These are phyloP conservation scores for Micromesistius poutassou DNA, from an alignment of 2,797 vertebrate species.

Conservation along the genomic window DNA sequence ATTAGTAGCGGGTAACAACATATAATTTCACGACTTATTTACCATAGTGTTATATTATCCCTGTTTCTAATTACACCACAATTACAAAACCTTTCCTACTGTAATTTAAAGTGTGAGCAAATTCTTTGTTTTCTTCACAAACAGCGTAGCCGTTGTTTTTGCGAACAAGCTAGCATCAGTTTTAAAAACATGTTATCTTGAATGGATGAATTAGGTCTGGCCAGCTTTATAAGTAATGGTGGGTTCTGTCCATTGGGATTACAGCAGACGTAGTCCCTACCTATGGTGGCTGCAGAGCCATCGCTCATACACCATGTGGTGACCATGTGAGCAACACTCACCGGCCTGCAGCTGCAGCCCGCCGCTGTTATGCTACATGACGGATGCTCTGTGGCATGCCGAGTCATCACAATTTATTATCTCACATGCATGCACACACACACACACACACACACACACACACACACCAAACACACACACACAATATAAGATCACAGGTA, in stretches of 20 bases:
- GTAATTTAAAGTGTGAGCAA: conserved; percentile 49
- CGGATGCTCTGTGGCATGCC: conserved; percentile 41
- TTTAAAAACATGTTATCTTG: conserved; percentile 2
- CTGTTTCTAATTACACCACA: conserved; percentile 60
- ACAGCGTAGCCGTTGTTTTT: conserved; percentile 42
- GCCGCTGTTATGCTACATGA: conserved; percentile 40
- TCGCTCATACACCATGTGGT: conserved; percentile 47
- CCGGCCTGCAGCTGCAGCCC: conserved; percentile 38
- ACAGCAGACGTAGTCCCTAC: conserved; percentile 11
- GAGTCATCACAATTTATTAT: conserved; percentile 60
- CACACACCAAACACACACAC: conserved; percentile 23
- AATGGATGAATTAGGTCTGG: conserved; percentile 42
- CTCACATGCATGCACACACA: conserved; percentile 38
- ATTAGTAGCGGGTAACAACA: conserved; percentile 43
- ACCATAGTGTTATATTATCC: conserved; percentile 49
- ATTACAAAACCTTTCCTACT: conserved; percentile 42
- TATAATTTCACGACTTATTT: conserved; percentile 64
- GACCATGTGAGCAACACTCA: conserved; percentile 55
- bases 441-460: conserved; percentile 30
- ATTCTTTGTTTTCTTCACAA: conserved; percentile 16
- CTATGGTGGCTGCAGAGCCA: conserved; percentile 56
- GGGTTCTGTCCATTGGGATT: conserved; percentile 27
- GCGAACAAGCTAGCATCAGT: background rate
- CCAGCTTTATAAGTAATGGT: conserved; percentile 32
- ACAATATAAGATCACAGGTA: conserved; percentile 11